These are phyloP conservation scores for Microtus richardsoni DNA, from an alignment of 2,113 vertebrate species.

Conservation along the genomic window DNA sequence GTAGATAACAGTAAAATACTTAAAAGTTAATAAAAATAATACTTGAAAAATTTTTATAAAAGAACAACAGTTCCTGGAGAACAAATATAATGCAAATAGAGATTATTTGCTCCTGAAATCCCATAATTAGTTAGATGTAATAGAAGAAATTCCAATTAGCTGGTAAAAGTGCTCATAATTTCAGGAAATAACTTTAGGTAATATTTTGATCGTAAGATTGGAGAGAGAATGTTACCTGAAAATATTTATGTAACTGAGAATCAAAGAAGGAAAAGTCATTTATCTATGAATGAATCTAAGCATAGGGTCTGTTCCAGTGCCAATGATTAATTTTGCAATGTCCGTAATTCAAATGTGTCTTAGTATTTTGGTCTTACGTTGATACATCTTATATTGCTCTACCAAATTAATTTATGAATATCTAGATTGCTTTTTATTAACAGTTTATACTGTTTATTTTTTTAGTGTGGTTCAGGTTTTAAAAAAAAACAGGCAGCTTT, in stretches of 20 bases:
- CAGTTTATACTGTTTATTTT: neutral
- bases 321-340: neutral
- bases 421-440: neutral
- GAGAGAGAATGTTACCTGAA: neutral
- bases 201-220: neutral
- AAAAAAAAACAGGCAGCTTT: conserved; percentile 62
- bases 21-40: neutral
- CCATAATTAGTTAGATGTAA: neutral
- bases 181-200: neutral
- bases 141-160: neutral
- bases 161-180: neutral
- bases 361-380: neutral
- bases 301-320: neutral
- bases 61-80: neutral
- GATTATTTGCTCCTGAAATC: neutral
- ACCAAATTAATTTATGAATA: neutral
- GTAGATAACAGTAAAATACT: neutral
- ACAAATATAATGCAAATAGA: neutral
- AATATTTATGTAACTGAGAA: neutral
- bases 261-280: neutral
- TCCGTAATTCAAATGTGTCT: neutral
- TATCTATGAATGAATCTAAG: neutral
- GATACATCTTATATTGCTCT: neutral
- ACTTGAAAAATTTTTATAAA: neutral
- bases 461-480: neutral